Percentiles rank a stretch among this genome's conserved stretches.
phyloP scores from a whole-genome alignment of 2,797 vertebrate genomes.

The Macropus fuliginosus region DNA sequence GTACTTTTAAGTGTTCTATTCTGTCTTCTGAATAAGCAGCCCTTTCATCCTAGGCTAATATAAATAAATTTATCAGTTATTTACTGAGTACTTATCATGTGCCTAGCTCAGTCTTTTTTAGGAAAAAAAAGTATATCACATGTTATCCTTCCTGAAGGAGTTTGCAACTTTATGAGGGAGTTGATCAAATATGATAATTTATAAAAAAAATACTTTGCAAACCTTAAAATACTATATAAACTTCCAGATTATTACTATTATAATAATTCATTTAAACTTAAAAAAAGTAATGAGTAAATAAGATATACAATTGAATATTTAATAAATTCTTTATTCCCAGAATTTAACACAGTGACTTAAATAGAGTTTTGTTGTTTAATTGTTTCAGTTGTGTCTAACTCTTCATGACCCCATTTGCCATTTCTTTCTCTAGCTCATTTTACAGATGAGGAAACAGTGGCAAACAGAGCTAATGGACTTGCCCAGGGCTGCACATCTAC shows the following conservation, averaged over 20 bases:
- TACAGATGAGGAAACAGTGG: background rate
- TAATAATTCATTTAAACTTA: background rate
- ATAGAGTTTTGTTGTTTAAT: too few relatives aligned
- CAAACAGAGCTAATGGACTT: background rate
- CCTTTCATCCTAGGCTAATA: background rate
- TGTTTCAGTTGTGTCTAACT: background rate
- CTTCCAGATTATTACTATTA: background rate
- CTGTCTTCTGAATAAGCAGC: background rate
- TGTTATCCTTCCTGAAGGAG: background rate
- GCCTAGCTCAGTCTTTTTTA: background rate
- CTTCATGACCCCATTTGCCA: background rate
- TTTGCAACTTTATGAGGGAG: background rate
- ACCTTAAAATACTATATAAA: background rate
- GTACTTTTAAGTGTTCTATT: background rate
- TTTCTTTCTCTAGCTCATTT: background rate
- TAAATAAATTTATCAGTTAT: background rate
- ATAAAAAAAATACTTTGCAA: background rate
- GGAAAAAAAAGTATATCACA: background rate
- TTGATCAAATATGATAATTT: conserved; percentile 4
- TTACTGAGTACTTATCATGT: background rate
- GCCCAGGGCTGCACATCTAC: background rate
- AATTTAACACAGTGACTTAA: background rate
- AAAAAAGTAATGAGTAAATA: background rate
- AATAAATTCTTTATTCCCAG: background rate
- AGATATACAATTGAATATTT: too few relatives aligned